Evolutionary conservation across 2,888 invertebrate species (phyloP), one percentile per base, ranked within the genome.

Genomic region (Drosophila barbarae): DNA sequence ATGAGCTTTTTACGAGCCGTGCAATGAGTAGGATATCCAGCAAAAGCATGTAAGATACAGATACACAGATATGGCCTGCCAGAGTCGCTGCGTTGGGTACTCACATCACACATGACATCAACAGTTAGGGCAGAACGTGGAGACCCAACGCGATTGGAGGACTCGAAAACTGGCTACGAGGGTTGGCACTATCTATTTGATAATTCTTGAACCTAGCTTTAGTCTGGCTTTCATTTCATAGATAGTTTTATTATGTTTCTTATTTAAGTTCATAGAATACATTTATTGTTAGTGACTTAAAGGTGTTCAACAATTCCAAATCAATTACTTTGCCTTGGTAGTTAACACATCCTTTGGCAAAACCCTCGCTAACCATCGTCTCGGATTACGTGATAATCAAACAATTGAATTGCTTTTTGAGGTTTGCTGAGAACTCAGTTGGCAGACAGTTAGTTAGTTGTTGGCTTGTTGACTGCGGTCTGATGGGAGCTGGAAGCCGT

Each of bases 1-100:
- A 79, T 80, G 75, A 80, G 81, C 78, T 80, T 83, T 80, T 74
- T 75, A 80, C 69, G 71, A 77, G 71, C 55, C 41, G 38, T 55
- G 58, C 69, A 65, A 44, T 64, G 50, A 51, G 26, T 46, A 57
- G 67, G 32, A 44, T 18, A 32, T 28, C 46, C 34, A 0, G 28
- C 8, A 32, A 30, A 13, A 13, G 5, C 18, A 13, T 32, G 8
- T n/a, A 15, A 52, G 51, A 52, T 41, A 38, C 18, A 34, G 21
- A 51, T 47, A 56, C 35, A 47, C 32, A 47, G 28, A 44, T 44
- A 55, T 30, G 39, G 21, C 52, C 26, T 26, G 10, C 21, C 13
- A 39, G 28, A 56, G 32, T 38, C 39, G 39, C 21, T 46, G 47
- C 26, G 46, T 32, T 34, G 60, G 46, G 60, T 41, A 68, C 66